Percentiles rank a stretch among this genome's conserved stretches.
These are phyloP conservation scores for Sminthopsis crassicaudata DNA, from an alignment of 2,113 vertebrate species.

Conservation along the genomic window DNA sequence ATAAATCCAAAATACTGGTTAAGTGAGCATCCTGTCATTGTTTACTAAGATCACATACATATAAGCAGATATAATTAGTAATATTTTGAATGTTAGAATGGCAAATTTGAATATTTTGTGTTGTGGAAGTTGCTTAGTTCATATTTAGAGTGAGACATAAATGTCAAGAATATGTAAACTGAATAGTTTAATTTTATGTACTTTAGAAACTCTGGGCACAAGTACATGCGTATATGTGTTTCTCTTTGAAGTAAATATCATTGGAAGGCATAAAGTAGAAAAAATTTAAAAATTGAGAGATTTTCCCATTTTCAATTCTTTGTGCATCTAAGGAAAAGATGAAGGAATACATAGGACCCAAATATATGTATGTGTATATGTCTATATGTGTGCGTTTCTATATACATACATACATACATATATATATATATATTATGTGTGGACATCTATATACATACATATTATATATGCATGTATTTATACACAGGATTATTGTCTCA, in stretches of 20 bases:
- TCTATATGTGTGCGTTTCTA: background rate
- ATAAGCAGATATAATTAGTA: conserved; percentile 2
- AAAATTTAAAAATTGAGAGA: background rate
- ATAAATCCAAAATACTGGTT: conserved; percentile 20
- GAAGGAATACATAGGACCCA: background rate
- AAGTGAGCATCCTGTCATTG: background rate
- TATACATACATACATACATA: background rate
- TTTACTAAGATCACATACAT: background rate
- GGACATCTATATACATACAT: background rate
- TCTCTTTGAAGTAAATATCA: background rate
- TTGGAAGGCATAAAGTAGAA: background rate
- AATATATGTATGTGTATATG: background rate
- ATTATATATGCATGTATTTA: no score
- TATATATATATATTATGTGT: background rate
- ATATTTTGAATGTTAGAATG: conserved; percentile 13
- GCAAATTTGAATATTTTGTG: conserved; percentile 22
- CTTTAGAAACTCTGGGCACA: background rate
- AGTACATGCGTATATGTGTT: background rate
- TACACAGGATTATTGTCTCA: background rate
- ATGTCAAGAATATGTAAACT: background rate
- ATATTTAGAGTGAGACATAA: background rate
- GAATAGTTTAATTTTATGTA: background rate
- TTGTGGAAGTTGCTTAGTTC: background rate
- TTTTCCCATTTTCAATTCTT: background rate
- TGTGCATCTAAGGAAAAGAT: background rate